Conservation (phyloP, 2,113 vertebrate species). For the Istiophorus platypterus region DNA sequence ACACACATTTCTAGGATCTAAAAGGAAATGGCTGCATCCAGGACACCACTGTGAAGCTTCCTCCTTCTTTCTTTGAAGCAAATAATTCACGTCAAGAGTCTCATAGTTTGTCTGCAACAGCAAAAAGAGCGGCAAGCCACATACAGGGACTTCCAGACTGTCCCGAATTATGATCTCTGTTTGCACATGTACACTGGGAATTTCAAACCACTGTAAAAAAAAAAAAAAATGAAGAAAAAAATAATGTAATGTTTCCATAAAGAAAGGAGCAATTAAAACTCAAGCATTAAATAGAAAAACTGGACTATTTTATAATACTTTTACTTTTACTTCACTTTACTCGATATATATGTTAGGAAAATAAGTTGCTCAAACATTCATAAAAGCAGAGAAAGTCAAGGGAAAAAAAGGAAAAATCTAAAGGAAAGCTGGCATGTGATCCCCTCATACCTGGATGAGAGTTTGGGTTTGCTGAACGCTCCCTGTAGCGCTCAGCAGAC, state of each 20-base stretch:
- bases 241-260: no score
- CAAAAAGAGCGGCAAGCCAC: background rate
- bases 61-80: background rate
- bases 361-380: background rate
- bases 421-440: background rate
- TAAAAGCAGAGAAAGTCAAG: background rate
- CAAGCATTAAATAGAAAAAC: no score
- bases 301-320: no score
- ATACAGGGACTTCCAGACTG: no score
- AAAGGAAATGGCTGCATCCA: no score
- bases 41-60: no score
- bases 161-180: background rate
- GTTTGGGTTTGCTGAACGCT: slow-evolving; percentile 11
- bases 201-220: no score
- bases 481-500: slow-evolving; percentile 13
- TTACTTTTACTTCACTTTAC: background rate
- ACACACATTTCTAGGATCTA: no score
- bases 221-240: no score
- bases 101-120: background rate
- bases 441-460: slow-evolving; percentile 56
- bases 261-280: no score
- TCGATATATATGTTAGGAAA: background rate
- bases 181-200: background rate
- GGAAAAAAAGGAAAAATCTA: background rate
- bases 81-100: background rate